Percentiles rank a stretch among this genome's conserved stretches.
These are phyloP conservation scores for Sternarchorhynchus goeldii DNA, from an alignment of 2,797 vertebrate genomes.

Conservation along the genomic window DNA sequence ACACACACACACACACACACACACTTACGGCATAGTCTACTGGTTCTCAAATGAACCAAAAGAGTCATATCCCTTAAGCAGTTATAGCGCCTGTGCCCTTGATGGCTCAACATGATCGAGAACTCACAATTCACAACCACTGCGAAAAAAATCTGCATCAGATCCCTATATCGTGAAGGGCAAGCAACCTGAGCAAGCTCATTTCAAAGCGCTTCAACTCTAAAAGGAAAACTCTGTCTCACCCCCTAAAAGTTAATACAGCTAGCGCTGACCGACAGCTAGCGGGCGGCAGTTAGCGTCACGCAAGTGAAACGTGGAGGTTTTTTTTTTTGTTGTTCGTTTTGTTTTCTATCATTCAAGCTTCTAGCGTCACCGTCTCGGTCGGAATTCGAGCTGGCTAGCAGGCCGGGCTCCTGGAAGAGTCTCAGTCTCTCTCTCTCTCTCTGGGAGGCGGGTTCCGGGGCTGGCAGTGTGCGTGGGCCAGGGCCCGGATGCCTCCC, in stretches of 20 bases:
- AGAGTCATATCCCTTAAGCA: not conserved
- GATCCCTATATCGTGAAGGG: not conserved
- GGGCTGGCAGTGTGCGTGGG: too few species aligned
- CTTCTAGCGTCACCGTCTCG: too few species aligned
- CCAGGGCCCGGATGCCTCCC: not conserved
- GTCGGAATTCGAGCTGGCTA: too few species aligned
- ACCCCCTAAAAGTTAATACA: not conserved
- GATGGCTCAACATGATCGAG: not conserved
- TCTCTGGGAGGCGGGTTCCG: too few species aligned
- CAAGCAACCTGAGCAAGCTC: not conserved
- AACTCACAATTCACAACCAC: not conserved
- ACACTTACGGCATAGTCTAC: slow-evolving; percentile 11
- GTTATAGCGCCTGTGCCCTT: too few species aligned
- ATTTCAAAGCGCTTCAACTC: not conserved
- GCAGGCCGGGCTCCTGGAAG: too few species aligned
- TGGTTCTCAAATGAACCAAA: not conserved
- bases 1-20: slow-evolving; percentile 38
- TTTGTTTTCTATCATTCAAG: too few species aligned
- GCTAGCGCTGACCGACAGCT: too few species aligned
- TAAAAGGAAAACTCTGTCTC: not conserved
- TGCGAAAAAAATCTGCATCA: not conserved
- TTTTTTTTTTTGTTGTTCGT: too few species aligned
- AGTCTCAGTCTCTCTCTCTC: too few species aligned
- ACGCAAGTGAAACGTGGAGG: too few species aligned
- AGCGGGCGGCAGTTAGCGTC: too few species aligned